Evolutionary conservation across 2,113 vertebrate species (phyloP).

Genomic region (Chascanopsetta lugubris): DNA sequence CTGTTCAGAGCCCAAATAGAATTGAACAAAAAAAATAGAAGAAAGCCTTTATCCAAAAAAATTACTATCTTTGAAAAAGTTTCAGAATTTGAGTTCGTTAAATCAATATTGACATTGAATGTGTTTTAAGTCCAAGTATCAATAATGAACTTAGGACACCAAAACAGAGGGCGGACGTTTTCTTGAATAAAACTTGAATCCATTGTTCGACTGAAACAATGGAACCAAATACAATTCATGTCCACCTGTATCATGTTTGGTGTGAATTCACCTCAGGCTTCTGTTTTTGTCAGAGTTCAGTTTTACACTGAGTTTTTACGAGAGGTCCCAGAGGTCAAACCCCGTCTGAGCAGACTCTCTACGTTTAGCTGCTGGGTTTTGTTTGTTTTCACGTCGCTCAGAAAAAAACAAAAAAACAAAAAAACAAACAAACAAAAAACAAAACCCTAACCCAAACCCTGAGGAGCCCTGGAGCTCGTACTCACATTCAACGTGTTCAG

Average conservation of each 20-base stretch:
- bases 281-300: background rate
- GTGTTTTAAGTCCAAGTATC: no score
- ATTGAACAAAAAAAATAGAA: background rate
- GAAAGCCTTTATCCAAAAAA: no score
- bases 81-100: no score
- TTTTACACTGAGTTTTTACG: background rate
- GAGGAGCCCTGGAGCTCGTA: background rate
- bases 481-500: slow-evolving; percentile 24
- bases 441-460: no score
- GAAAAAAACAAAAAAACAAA: background rate
- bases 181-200: no score
- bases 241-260: no score
- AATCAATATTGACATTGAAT: no score
- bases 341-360: background rate
- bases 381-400: background rate
- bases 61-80: no score
- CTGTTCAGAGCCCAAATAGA: slow-evolving; percentile 32
- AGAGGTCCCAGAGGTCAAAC: background rate
- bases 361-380: background rate
- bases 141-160: no score
- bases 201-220: background rate
- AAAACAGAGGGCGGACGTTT: no score
- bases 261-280: background rate
- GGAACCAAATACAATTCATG: no score
- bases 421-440: background rate